Evolutionary conservation across 2,888 invertebrate genomes (phyloP).

Genomic region (Galerucella pusilla): DNA sequence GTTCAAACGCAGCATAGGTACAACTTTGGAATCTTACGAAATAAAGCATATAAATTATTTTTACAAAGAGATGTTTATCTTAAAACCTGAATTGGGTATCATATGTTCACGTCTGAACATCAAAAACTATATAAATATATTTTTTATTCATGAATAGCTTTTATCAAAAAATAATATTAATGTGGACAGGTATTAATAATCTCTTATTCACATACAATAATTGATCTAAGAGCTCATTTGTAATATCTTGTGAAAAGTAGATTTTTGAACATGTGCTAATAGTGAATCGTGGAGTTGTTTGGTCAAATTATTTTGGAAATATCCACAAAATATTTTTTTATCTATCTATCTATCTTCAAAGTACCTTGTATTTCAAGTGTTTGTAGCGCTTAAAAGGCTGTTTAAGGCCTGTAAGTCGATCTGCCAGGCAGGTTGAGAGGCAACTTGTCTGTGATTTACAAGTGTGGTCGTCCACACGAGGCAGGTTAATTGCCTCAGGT

Average conservation of each 20-base stretch:
- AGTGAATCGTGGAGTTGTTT: not conserved
- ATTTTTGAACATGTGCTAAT: not conserved
- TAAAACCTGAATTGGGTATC: constrained; percentile 17
- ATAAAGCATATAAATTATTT: constrained; percentile 22
- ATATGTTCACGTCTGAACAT: constrained; percentile 20
- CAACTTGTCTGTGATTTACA: too few relatives aligned
- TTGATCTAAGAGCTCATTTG: not conserved
- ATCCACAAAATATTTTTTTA: too few relatives aligned
- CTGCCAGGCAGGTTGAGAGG: too few relatives aligned
- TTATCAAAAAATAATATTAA: constrained; percentile 11
- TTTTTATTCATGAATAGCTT: constrained; percentile 25
- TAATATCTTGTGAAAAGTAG: not conserved
- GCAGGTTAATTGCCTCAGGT: too few relatives aligned
- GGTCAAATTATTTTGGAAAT: not conserved
- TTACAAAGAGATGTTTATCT: constrained; percentile 23
- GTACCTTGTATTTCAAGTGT: too few relatives aligned
- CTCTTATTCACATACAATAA: not conserved
- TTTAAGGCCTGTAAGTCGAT: too few relatives aligned
- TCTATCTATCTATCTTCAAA: too few relatives aligned
- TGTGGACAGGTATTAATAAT: constrained; percentile 5
- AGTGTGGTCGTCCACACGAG: too few relatives aligned
- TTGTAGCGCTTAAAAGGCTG: too few relatives aligned
- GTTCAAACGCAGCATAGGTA: constrained; percentile 3
- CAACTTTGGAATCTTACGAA: constrained; percentile 7
- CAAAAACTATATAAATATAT: constrained; percentile 24